These are phyloP conservation scores for Cyphomyrus plagiostoma DNA, from an alignment of 2,113 vertebrate species.

Conservation along the genomic window DNA sequence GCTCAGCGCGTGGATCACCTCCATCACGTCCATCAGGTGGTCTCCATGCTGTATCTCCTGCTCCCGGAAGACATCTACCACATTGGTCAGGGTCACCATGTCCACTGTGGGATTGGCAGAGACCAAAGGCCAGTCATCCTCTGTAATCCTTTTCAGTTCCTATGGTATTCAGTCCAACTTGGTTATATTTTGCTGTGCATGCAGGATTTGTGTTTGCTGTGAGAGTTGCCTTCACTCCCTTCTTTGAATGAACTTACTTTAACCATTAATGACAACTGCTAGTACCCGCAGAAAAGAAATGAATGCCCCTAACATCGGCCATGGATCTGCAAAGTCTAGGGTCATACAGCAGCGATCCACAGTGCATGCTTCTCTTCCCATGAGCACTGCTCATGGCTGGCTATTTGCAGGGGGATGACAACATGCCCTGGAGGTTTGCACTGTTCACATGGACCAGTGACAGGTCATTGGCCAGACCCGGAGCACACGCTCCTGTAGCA, in stretches of 20 bases:
- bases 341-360: neutral
- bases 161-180: neutral
- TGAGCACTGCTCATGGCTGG: neutral
- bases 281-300: neutral
- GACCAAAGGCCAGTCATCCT: neutral
- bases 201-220: neutral
- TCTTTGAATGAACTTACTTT: neutral
- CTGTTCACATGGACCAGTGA: neutral
- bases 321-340: neutral
- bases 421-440: neutral
- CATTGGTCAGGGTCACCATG: slow-evolving; percentile 60
- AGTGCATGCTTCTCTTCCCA: neutral
- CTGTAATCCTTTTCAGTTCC: neutral
- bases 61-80: slow-evolving; percentile 66
- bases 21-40: slow-evolving; percentile 67
- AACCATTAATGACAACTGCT: neutral
- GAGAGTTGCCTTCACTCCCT: too few species aligned
- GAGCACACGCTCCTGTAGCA: neutral
- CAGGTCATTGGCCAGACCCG: neutral
- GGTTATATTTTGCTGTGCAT: neutral
- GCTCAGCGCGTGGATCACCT: slow-evolving; percentile 72
- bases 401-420: neutral
- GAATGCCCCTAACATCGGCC: neutral
- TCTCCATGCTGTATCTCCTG: slow-evolving; percentile 67
- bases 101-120: slow-evolving; percentile 57